Evolutionary conservation across 2,113 vertebrate species (phyloP), one percentile per base, ranked within the genome.

Genomic region (Phylloscopus trochiloides): DNA sequence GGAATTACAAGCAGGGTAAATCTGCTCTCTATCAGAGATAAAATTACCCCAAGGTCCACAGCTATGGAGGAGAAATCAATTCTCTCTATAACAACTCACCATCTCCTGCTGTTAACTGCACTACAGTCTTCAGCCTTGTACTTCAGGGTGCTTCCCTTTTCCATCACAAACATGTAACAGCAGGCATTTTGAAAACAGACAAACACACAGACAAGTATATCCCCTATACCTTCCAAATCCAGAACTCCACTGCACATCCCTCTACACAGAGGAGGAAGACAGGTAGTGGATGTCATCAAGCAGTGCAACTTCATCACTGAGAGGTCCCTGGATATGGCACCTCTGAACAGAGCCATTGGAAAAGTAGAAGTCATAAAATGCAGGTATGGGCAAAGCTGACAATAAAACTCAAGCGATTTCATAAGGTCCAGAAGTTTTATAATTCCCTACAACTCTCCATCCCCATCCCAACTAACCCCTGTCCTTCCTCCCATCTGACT

Each of bases 321-420:
- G 58, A 76, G 52, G 40, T 24, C 38, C 40, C 71, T 74, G 40
- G 36, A 10, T 29, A 52, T 0, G 0, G 47, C 70, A 82, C 24
- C 67, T 88, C 90, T 68, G 58, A 68, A 75, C 20, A 84, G 84
- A 89, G 40, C 11, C 61, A 43, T 51, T 81, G 43, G 50, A 54
- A 70, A 91, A 78, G 50, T 0, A 74, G 5, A 47, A 85, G 40
- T 52, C 66, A 65, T 36, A 50, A 86, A 92, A 77, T 3, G 8
- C 31, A 88, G 54, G 1, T 42, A 50, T 66, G 76, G 80, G 29
- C 70, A 91, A 74, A 86, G 50, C 25, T 92, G 58, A 31, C 32
- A 71, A 26, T 24, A 61, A 24, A 59, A 63, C 15, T 71, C 0
- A 0, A 38, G 19, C 0, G 1, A 62, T 79, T 92, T 82, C 20